Percentiles rank a stretch among this genome's conserved stretches.
phyloP scores from a whole-genome alignment of 2,113 vertebrate species.

The Saccopteryx bilineata region DNA sequence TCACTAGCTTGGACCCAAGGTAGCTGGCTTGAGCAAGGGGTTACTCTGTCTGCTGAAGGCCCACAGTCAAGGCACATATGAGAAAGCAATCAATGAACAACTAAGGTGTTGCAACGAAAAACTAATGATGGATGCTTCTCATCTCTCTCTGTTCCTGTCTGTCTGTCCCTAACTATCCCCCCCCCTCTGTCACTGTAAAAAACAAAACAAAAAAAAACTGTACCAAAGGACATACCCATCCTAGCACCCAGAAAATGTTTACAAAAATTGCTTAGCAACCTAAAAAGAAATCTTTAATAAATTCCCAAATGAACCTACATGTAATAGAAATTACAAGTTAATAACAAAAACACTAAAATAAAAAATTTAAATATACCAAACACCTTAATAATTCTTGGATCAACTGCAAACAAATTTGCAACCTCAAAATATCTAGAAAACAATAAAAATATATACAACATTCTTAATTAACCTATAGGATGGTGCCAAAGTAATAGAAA shows the following conservation, averaged over 20 bases:
- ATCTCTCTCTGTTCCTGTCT: too few species aligned
- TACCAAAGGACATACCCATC: neutral
- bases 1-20: too few species aligned
- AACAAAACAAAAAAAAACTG: neutral
- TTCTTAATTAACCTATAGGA: neutral
- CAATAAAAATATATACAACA: conserved; percentile 44
- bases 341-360: neutral
- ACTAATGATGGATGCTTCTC: too few species aligned
- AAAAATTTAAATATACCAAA: neutral
- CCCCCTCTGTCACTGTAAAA: too few species aligned
- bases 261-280: conserved; percentile 16
- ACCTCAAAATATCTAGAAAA: conserved; percentile 37
- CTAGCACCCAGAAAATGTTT: conserved; percentile 40
- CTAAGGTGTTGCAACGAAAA: too few species aligned
- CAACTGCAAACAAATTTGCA: conserved; percentile 41
- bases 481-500: conserved; percentile 52
- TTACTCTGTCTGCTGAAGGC: too few species aligned
- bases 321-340: conserved; percentile 3
- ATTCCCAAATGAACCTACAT: neutral
- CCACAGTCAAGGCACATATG: too few species aligned
- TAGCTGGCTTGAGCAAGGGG: too few species aligned
- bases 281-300: conserved; percentile 51
- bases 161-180: too few species aligned
- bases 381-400: neutral
- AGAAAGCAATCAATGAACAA: too few species aligned